Evolutionary conservation across 2,113 vertebrate genomes (phyloP).

Genomic region (Castor canadensis): DNA sequence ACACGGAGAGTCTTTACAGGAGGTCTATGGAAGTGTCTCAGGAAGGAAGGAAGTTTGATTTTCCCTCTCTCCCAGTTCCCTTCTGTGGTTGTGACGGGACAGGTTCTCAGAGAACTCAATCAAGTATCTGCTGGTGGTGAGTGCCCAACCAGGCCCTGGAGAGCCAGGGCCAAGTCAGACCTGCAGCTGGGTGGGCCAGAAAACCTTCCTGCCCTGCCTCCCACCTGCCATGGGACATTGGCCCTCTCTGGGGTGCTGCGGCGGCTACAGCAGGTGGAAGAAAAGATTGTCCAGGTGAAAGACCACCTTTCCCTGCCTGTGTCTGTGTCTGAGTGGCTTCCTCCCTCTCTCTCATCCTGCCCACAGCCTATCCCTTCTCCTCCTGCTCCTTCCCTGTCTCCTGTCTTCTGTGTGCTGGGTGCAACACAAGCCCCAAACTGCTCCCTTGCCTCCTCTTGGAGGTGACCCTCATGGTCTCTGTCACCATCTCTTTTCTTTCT

Average conservation of each 20-base stretch:
- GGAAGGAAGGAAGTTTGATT: neutral
- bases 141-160: constrained; percentile 83
- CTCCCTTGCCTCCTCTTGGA: neutral
- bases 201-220: constrained; percentile 80
- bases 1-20: neutral
- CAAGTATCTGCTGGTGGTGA: constrained; percentile 79
- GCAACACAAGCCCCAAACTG: neutral
- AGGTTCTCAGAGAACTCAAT: constrained; percentile 84
- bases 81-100: constrained; percentile 62
- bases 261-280: constrained; percentile 95
- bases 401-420: neutral
- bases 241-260: constrained; percentile 92
- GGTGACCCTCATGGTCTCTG: neutral
- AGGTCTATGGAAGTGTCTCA: neutral
- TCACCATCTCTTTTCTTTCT: constrained; percentile 59
- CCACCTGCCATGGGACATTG: constrained; percentile 88
- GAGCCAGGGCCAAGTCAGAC: constrained; percentile 80
- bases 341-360: neutral
- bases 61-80: constrained; percentile 68
- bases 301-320: neutral
- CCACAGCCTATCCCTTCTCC: neutral
- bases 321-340: neutral
- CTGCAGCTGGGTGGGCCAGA: constrained; percentile 81
- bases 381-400: neutral
- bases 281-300: constrained; percentile 95